Conservation (phyloP, 1,140 invertebrate species). For the Muscidifurax raptorellus region DNA sequence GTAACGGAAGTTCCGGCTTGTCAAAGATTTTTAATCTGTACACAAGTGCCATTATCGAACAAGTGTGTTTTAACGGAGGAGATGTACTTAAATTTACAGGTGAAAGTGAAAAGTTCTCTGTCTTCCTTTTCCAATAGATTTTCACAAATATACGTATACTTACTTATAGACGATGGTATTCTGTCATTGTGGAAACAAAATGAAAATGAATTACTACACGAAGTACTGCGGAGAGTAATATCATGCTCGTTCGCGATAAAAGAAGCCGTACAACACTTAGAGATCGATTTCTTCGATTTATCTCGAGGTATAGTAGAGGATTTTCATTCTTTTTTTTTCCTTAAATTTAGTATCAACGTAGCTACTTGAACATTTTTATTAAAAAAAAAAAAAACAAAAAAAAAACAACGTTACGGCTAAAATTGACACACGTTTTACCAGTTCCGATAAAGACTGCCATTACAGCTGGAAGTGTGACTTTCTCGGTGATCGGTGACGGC, state of each 20-base stretch:
- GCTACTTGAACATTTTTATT: too few species aligned
- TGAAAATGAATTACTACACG: slow-evolving; percentile 51
- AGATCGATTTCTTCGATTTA: neutral
- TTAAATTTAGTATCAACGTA: too few species aligned
- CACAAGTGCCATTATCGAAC: slow-evolving; percentile 57
- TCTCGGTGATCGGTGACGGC: slow-evolving; percentile 61
- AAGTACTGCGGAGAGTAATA: slow-evolving; percentile 56
- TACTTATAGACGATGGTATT: slow-evolving; percentile 57
- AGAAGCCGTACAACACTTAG: slow-evolving; percentile 44
- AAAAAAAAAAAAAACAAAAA: neutral
- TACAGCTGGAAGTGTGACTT: slow-evolving; percentile 60
- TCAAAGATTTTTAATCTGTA: slow-evolving; percentile 60
- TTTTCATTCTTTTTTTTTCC: too few species aligned
- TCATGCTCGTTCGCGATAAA: slow-evolving; percentile 59
- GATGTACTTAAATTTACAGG: slow-evolving; percentile 66
- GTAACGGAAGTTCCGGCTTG: slow-evolving; percentile 60
- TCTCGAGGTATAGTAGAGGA: slow-evolving; percentile 2
- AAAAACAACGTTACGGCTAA: too few species aligned
- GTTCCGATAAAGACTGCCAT: slow-evolving; percentile 59
- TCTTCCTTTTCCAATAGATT: neutral
- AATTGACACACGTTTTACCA: neutral
- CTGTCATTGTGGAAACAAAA: slow-evolving; percentile 63
- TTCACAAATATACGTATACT: neutral
- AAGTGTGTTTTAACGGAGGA: slow-evolving; percentile 61
- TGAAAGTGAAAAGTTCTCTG: neutral